Evolutionary conservation across 2,888 invertebrate genomes (phyloP).

Genomic region (Pegoplata infirma): DNA sequence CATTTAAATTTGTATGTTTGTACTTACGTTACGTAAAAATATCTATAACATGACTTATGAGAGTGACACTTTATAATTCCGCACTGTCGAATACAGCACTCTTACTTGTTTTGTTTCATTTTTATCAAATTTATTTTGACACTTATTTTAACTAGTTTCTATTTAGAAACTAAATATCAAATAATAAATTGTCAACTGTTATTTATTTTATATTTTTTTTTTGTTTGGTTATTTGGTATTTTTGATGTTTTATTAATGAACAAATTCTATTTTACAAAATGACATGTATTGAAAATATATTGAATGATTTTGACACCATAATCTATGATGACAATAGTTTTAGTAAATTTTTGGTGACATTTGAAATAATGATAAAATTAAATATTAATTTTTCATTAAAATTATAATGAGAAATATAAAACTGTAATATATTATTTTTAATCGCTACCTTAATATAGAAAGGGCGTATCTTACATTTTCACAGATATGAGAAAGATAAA

Average conservation of each 20-base stretch:
- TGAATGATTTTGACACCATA: conserved; percentile 8
- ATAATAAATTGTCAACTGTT: neutral
- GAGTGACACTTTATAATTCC: no score
- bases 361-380: conserved; percentile 24
- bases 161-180: neutral
- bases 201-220: neutral
- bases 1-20: no score
- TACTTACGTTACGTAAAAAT: no score
- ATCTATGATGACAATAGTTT: conserved; percentile 5
- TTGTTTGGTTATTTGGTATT: neutral
- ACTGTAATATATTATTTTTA: no score
- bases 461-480: no score
- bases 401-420: neutral
- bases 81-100: no score
- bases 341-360: conserved; percentile 17
- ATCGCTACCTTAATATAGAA: no score
- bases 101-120: no score
- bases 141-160: neutral
- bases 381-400: conserved; percentile 34
- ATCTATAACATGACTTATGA: no score
- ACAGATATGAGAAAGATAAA: no score
- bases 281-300: neutral
- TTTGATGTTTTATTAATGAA: conserved; percentile 27
- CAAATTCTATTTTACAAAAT: conserved; percentile 9
- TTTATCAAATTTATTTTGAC: conserved; percentile 5